Conservation (phyloP, 2,113 vertebrate genomes). For the Apteryx mantelli region DNA sequence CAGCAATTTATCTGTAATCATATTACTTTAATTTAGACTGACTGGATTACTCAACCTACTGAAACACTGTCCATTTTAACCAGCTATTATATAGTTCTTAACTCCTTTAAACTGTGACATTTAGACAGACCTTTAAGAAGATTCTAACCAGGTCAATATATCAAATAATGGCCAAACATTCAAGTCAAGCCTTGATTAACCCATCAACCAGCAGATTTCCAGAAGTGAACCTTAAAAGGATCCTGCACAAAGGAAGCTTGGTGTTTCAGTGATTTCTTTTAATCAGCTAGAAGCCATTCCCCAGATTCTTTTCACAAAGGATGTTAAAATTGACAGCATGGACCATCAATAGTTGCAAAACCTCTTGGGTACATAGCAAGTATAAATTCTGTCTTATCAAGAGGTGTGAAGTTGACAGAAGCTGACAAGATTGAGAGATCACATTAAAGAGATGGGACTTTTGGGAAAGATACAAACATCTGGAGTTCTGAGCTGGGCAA, state of each 20-base stretch:
- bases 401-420: background rate
- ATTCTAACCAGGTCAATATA: background rate
- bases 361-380: background rate
- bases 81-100: background rate
- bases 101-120: background rate
- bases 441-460: background rate
- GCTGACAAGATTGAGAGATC: background rate
- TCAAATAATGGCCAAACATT: background rate
- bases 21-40: background rate
- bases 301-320: background rate
- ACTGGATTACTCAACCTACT: background rate
- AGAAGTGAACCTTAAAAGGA: background rate
- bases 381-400: background rate
- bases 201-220: background rate
- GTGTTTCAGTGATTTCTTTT: background rate
- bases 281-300: background rate
- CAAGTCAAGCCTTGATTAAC: background rate
- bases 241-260: background rate
- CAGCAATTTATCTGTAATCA: background rate
- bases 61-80: background rate
- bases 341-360: rapidly evolving
- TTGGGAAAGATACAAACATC: background rate
- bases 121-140: background rate
- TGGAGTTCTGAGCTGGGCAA: background rate
- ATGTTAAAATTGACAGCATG: background rate